These are phyloP conservation scores for Montipora capitata DNA, from an alignment of 92 coral and sea anemone species.

Conservation along the genomic window DNA sequence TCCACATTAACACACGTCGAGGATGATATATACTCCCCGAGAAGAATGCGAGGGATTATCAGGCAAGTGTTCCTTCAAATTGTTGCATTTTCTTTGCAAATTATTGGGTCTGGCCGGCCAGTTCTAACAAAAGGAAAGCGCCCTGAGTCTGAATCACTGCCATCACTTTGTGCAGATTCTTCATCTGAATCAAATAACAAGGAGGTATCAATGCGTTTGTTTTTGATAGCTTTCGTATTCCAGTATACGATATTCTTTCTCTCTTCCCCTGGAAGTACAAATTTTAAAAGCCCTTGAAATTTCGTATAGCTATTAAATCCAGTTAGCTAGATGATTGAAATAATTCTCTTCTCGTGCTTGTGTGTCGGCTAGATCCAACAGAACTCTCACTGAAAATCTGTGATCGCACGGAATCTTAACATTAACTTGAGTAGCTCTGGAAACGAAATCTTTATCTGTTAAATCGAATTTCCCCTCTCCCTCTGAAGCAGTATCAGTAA, in stretches of 20 bases:
- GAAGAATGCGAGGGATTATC: too few relatives aligned
- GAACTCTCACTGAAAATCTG: background rate
- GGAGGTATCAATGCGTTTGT: conserved; percentile 5
- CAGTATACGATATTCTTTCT: conserved; percentile 51
- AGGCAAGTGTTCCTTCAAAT: too few relatives aligned
- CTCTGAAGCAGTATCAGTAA: conserved; percentile 62
- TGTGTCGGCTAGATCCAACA: background rate
- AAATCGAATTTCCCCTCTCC: conserved; percentile 37
- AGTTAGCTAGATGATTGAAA: background rate
- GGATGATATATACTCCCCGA: too few relatives aligned
- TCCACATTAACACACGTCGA: too few relatives aligned
- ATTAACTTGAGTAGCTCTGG: background rate
- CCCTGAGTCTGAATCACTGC: background rate
- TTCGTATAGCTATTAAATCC: background rate
- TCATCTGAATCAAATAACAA: conserved; percentile 42
- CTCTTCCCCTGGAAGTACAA: conserved; percentile 42
- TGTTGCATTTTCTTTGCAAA: too few relatives aligned
- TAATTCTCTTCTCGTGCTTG: background rate
- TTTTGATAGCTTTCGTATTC: conserved; percentile 47
- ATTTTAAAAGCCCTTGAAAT: background rate
- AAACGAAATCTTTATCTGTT: background rate
- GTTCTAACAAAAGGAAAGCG: too few relatives aligned
- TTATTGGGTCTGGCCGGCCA: too few relatives aligned
- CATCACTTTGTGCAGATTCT: conserved; percentile 32
- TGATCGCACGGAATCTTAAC: conserved; percentile 14